Percentiles rank a stretch among this genome's conserved stretches.
Evolutionary conservation across 2,113 vertebrate genomes (phyloP).

Genomic region (Chloropsis hardwickii): DNA sequence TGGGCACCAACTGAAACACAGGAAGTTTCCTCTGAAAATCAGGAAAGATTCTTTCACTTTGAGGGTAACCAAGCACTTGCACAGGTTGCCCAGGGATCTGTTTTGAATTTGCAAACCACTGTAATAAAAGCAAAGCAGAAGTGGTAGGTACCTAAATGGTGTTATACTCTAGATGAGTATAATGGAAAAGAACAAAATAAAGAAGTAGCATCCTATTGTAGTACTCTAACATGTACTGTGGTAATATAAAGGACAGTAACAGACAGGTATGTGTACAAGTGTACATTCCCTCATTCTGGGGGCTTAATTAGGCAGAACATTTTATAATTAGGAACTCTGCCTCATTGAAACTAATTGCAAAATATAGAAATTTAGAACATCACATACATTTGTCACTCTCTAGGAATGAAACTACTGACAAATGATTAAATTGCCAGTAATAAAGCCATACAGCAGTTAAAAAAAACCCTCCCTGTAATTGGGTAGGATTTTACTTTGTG

Average conservation of each 20-base stretch:
- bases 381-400: background rate
- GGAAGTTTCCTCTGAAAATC: background rate
- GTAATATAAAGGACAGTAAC: background rate
- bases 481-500: background rate
- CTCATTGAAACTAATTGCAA: slow-evolving; percentile 6
- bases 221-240: background rate
- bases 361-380: background rate
- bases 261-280: background rate
- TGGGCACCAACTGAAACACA: background rate
- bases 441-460: background rate
- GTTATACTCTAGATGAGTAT: background rate
- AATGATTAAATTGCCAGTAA: background rate
- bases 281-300: background rate
- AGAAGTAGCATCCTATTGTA: background rate
- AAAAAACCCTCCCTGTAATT: background rate
- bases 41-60: background rate
- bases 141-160: background rate
- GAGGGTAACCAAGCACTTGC: background rate
- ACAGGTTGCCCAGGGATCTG: background rate
- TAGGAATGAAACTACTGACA: background rate
- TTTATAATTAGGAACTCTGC: background rate
- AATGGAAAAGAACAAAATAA: background rate
- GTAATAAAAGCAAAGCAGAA: background rate
- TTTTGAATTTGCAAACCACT: background rate
- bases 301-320: background rate